These are phyloP conservation scores for Alitta virens DNA, from an alignment of 2,888 invertebrate species.

Conservation along the genomic window DNA sequence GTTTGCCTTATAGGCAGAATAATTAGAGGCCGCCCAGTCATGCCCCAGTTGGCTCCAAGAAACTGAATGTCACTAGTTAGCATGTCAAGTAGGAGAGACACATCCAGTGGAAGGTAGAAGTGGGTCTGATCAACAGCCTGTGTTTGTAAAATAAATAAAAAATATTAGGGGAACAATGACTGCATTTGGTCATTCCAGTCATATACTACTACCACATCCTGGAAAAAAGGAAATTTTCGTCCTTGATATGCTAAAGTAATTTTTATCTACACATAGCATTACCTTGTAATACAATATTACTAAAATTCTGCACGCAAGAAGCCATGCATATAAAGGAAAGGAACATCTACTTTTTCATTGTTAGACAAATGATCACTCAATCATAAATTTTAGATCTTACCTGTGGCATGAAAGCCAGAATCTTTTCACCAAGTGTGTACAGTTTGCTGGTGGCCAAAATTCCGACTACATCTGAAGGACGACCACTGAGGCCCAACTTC, in stretches of 20 bases:
- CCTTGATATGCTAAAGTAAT: too few relatives aligned
- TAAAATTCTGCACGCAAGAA: too few relatives aligned
- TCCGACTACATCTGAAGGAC: constrained; percentile 93
- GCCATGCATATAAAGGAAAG: too few relatives aligned
- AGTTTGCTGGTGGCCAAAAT: constrained; percentile 96
- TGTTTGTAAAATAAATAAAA: too few relatives aligned
- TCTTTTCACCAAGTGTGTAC: constrained; percentile 84
- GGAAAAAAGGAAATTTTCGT: too few relatives aligned
- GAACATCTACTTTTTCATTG: too few relatives aligned
- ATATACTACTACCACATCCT: too few relatives aligned
- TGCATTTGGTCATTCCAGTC: too few relatives aligned
- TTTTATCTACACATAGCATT: too few relatives aligned
- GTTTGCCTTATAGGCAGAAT: constrained; percentile 43
- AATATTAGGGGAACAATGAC: too few relatives aligned
- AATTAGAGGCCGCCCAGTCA: constrained; percentile 82
- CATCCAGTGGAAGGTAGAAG: constrained; percentile 98
- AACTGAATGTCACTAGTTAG: constrained; percentile 97
- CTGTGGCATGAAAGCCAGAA: constrained; percentile 98
- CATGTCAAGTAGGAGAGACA: constrained; percentile 96
- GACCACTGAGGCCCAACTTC: constrained; percentile 89
- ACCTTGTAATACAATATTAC: too few relatives aligned
- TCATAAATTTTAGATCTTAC: constrained; percentile 63
- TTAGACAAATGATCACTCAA: too few relatives aligned
- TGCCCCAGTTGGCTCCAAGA: constrained; percentile 97
- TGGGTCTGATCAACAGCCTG: constrained; percentile 77